Evolutionary conservation across 2,113 vertebrate species (phyloP).

Genomic region (Lepisosteus osseus): DNA sequence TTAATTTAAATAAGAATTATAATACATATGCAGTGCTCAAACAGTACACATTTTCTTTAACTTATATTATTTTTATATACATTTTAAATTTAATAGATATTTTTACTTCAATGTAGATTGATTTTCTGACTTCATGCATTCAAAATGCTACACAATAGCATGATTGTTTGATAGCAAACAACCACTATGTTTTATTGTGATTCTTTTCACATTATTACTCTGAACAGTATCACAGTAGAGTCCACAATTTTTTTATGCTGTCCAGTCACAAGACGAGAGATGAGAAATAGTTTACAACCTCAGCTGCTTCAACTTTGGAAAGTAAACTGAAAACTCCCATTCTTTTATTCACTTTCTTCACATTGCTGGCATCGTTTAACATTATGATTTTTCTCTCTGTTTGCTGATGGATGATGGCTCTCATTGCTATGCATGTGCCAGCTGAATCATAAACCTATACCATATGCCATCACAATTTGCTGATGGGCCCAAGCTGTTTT

Average conservation of each 20-base stretch:
- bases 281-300: constrained; percentile 46
- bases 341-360: constrained; percentile 44
- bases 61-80: too few relatives aligned
- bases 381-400: constrained; percentile 69
- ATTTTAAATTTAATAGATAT: too few relatives aligned
- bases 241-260: constrained; percentile 35
- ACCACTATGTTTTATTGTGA: too few relatives aligned
- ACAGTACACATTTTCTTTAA: too few relatives aligned
- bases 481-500: constrained; percentile 99
- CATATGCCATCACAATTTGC: constrained; percentile 97
- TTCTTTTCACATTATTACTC: too few relatives aligned
- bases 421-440: constrained; percentile 86
- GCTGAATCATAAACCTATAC: constrained; percentile 98
- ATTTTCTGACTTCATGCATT: constrained; percentile 17
- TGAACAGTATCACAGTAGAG: constrained; percentile 7
- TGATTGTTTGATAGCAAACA: too few relatives aligned
- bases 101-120: background rate
- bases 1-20: too few relatives aligned
- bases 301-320: constrained; percentile 46
- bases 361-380: constrained; percentile 57
- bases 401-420: constrained; percentile 81
- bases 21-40: too few relatives aligned
- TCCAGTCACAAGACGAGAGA: constrained; percentile 25
- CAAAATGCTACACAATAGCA: too few relatives aligned
- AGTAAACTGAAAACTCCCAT: constrained; percentile 52